phyloP scores from a whole-genome alignment of 2,113 vertebrate species.

The Lampris incognitus region DNA sequence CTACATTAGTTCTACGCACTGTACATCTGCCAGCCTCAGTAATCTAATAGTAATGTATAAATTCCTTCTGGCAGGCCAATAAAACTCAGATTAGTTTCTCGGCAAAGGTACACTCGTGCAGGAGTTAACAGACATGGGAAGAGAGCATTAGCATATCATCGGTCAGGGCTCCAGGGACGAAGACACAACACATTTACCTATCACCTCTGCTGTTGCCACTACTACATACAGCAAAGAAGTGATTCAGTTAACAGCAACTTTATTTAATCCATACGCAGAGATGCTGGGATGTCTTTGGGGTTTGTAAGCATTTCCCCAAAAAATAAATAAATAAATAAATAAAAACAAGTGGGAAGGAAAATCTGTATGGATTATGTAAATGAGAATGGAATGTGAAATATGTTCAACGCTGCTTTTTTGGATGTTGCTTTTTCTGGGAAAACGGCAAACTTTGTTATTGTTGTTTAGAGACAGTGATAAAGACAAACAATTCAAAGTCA shows the following conservation, averaged over 20 bases:
- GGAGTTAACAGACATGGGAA: conserved; percentile 73
- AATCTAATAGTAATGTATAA: conserved; percentile 80
- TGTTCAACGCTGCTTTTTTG: conserved; percentile 26
- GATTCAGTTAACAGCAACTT: conserved; percentile 60
- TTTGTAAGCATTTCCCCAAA: conserved; percentile 32
- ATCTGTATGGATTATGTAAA: conserved; percentile 60
- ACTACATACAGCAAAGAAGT: conserved; percentile 36
- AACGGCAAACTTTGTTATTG: conserved; percentile 52
- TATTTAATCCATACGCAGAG: conserved; percentile 47
- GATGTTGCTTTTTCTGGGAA: conserved; percentile 30
- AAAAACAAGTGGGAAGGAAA: conserved; percentile 22
- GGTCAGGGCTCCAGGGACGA: conserved; percentile 51
- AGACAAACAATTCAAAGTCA: conserved; percentile 61
- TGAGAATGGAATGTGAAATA: conserved; percentile 31
- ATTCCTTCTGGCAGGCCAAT: conserved; percentile 82
- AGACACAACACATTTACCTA: conserved; percentile 15
- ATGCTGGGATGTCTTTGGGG: conserved; percentile 27
- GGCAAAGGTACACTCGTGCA: conserved; percentile 69
- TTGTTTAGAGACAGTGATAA: conserved; percentile 49
- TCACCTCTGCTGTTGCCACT: conserved; percentile 44
- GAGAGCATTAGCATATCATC: conserved; percentile 76
- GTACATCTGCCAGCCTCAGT: conserved; percentile 76
- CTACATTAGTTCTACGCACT: conserved; percentile 77
- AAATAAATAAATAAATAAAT: conserved; percentile 14
- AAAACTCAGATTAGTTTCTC: conserved; percentile 81